Base-by-base conservation (phyloP, 1,140 invertebrate genomes). In the Trichomalopsis sarcophagae region DNA sequence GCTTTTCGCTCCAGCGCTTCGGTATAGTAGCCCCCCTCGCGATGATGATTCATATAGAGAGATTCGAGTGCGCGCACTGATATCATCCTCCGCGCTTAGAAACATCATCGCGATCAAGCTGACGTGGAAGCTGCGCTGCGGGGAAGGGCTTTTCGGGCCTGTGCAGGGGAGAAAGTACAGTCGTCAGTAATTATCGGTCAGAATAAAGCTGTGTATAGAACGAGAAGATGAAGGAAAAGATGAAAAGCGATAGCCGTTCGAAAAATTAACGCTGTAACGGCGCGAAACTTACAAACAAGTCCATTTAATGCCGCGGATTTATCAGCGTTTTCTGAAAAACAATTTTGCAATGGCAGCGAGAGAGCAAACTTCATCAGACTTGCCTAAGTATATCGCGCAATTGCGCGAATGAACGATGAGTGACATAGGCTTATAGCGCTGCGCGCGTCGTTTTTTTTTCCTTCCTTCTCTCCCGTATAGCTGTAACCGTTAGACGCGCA, bases 21-120 rank as follows among this genome's bases (percentile, higher is more conserved):
- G 17, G 5, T 62, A 44, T 62, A 14, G 27, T 62, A n/a, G 17
- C 6, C 55, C 17, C 55, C 17, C 55, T 14, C 21, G 27, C 11
- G n/a, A 33, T 82, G n/a, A 33, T 82, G 81, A 82, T 82, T 82
- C 81, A 82, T 23, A 23, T 68, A n/a, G 17, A 62, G 71, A 82
- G 81, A 74, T 82, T 55, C 17, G 81, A 74, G 68, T 21, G 55
- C 40, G 40, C 44, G 40, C 10, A 17, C 47, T 30, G 71, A 82
- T 74, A 74, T 36, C 81, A 74, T 62, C 17, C 17, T 3, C 23
- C 69, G 30, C 30, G 47, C 47, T 74, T 74, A 82, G 71, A 40
- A 82, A 74, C 55, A 81, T 69, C 14, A 9, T 17, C 47, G 71
- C 47, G 71, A 13, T 47, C 47, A 62, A 23, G 40, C 23, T 30